These are phyloP conservation scores for Thera obeliscata DNA, from an alignment of 2,888 invertebrate species.

Conservation along the genomic window DNA sequence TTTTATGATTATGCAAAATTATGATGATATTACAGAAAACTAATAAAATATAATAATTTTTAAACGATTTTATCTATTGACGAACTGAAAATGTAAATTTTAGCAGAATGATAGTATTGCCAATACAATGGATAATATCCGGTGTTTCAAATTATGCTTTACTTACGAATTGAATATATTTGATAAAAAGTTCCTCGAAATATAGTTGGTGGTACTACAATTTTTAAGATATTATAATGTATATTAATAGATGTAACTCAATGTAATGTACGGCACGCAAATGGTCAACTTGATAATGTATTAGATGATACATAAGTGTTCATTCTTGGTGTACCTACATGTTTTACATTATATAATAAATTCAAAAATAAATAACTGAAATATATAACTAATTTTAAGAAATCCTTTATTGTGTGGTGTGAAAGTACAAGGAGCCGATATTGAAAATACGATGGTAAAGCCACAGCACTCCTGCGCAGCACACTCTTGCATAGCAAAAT, in stretches of 20 bases:
- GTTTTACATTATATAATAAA: constrained; percentile 8
- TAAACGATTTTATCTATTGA: constrained; percentile 39
- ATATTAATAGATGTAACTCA: constrained; percentile 21
- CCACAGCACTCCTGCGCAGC: constrained; percentile 7
- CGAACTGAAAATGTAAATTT: constrained; percentile 46
- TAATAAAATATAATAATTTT: constrained; percentile 22
- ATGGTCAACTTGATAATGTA: constrained; percentile 8
- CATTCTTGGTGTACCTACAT: not conserved
- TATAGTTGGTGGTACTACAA: constrained; percentile 67
- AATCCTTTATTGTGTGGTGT: constrained; percentile 6
- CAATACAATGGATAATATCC: constrained; percentile 28
- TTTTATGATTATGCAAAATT: constrained; percentile 48
- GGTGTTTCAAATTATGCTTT: constrained; percentile 35
- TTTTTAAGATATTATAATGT: constrained; percentile 47
- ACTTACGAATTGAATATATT: constrained; percentile 37
- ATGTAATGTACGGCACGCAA: constrained; percentile 14
- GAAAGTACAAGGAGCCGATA: constrained; percentile 16
- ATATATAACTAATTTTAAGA: not conserved
- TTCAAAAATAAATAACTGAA: constrained; percentile 5
- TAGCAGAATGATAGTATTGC: constrained; percentile 39
- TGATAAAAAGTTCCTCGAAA: constrained; percentile 68
- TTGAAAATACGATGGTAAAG: constrained; percentile 17
- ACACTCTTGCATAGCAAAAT: not conserved
- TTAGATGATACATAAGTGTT: constrained; percentile 8
- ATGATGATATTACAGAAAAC: constrained; percentile 27